Evolutionary conservation across 2,888 invertebrate species (phyloP).

Genomic region (Eugnorisma glareosa): DNA sequence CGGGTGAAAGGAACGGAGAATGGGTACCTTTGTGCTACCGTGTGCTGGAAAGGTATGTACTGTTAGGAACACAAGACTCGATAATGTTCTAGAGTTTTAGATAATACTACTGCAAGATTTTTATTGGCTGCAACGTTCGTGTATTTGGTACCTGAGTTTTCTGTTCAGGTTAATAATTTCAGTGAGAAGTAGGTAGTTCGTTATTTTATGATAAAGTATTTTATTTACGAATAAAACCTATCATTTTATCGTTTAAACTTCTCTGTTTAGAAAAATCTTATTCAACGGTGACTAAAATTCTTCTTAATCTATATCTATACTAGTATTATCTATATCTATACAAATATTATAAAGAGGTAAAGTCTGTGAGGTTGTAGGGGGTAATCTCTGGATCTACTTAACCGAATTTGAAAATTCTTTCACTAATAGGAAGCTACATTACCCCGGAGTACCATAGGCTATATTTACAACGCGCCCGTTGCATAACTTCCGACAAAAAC

Average conservation of each 20-base stretch:
- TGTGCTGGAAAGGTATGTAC: neutral
- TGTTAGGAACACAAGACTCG: neutral
- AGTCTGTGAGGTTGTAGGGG: no score
- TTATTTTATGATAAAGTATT: neutral
- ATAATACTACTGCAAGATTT: neutral
- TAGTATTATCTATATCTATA: no score
- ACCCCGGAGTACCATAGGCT: no score
- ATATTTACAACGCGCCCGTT: no score
- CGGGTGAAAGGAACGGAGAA: constrained; percentile 25
- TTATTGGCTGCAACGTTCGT: neutral
- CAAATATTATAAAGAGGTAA: no score
- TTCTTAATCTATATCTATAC: no score
- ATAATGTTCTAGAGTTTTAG: neutral
- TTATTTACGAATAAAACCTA: neutral
- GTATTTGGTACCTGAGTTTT: neutral
- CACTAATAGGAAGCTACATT: no score
- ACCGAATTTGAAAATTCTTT: no score
- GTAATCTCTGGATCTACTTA: no score
- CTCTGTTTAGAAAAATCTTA: neutral
- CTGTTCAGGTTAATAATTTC: neutral
- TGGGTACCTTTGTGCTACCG: neutral
- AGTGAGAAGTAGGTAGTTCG: neutral
- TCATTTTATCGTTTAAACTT: neutral
- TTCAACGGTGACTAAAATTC: neutral
- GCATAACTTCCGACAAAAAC: no score